These are phyloP conservation scores for Tetrao urogallus DNA, from an alignment of 2,113 vertebrate species.

Conservation along the genomic window DNA sequence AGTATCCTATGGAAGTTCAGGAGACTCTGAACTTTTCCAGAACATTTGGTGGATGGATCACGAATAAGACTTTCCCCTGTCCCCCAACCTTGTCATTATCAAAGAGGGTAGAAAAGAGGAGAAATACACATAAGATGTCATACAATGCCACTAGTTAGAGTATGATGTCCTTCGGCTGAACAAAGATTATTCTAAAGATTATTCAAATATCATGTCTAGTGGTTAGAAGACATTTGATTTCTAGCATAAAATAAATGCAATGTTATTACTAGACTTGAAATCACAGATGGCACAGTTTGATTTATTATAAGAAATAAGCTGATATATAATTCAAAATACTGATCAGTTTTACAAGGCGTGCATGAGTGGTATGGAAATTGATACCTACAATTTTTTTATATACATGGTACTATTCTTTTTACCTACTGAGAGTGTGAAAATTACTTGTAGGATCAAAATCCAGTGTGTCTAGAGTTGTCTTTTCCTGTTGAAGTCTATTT, in stretches of 20 bases:
- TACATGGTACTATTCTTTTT: neutral
- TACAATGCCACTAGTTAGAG: neutral
- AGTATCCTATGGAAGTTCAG: neutral
- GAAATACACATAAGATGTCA: neutral
- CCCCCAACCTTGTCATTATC: neutral
- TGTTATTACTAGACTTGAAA: conserved; percentile 56
- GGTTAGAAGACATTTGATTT: conserved; percentile 53
- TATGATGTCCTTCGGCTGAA: conserved; percentile 1
- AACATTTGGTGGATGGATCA: neutral
- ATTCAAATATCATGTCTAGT: neutral
- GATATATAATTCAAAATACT: too few relatives aligned
- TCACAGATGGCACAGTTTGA: neutral
- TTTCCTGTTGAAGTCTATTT: neutral
- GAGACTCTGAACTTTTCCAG: neutral
- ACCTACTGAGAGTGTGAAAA: neutral
- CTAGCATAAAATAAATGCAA: conserved; percentile 30
- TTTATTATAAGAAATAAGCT: too few relatives aligned
- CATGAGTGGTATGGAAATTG: neutral
- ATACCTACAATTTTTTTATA: neutral
- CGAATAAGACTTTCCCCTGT: neutral
- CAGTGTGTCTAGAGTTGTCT: neutral
- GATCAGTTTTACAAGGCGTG: neutral
- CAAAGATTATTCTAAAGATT: conserved; percentile 9
- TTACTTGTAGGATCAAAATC: neutral
- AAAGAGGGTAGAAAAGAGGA: neutral